Evolutionary conservation across 2,113 vertebrate species (phyloP), one percentile per base, ranked within the genome.

Genomic region (Neotoma lepida): DNA sequence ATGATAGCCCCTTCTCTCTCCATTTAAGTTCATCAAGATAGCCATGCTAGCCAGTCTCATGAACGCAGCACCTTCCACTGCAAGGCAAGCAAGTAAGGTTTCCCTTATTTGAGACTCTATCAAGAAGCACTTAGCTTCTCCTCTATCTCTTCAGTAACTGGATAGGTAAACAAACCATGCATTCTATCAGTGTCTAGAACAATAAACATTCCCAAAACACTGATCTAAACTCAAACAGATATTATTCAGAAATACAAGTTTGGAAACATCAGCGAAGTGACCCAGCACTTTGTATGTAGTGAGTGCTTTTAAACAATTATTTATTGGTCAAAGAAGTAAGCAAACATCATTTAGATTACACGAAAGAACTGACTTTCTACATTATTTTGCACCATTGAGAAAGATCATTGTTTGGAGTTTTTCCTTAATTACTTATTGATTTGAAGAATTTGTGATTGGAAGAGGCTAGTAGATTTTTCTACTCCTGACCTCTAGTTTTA

Each of bases 351-450:
- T 94, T 96, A 94, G 87, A 88, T 89, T 94, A 86, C 5, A 91
- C 77, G 35, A 81, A 94, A 58, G 85, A 93, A 91, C 90, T 80
- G 89, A 87, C 71, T 89, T 87, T 41, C 51, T 14, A 17, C 30
- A 71, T 89, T 95, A 76, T 84, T 92, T 94, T 85, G 70, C 6
- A 82, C 26, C 26, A 77, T 74, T 44, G 84, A 54, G 91, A 88
- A 95, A 86, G 64, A 91, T 95, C 89, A 84, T 84, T 51, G 9
- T 94, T 89, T 89, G 74, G 56, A 89, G 20, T 89, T 9, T 39
- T 89, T 90, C 93, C 58, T 81, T 94, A 94, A 96, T 95, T 95
- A 77, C 84, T 77, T 95, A 91, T 88, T 91, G 88, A 94, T 92
- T 87, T 63, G 58, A 80, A 91, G 90, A 95, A 92, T 94, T 94